Base-by-base conservation (phyloP, 2,888 invertebrate species). In the Rhimphoctona megacephalus region DNA sequence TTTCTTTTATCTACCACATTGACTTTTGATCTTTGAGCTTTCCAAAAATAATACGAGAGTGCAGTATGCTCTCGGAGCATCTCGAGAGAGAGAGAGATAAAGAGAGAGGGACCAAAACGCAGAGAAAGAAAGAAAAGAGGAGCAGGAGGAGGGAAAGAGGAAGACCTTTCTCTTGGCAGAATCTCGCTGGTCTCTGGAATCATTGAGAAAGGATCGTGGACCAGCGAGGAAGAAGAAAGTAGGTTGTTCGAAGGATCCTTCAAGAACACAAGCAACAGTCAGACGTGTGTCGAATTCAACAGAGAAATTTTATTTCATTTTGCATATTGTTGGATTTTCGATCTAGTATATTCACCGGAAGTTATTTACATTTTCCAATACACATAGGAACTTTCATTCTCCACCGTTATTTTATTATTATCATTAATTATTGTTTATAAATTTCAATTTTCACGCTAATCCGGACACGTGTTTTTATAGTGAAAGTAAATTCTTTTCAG, bases 81-180 rank as follows among this genome's bases (percentile, higher is more conserved):
- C 5, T 36, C 36, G 49, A 77, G 46, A 25, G 39, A 39, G 8
- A 72, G 70, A 72, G 43, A 39, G 30, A 64, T 33, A 70, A 11
- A 67, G 72, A 67, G 70, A 64, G 30, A 66, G 54, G 46, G 57
- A 54, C 11, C 72, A 54, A 67, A 73, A 67, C 30, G 25, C 17
- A 69, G 46, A 43, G 25, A 30, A 22, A 69, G 33, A 64, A 69
- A 70, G 57, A 57, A 54, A 61, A 49, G 30, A 30, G 30, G 30
- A 17, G 61, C 17, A 57, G 49, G 43, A 14, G 69, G 49, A 64
- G 76, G 64, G 54, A 52, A 49, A 72, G 77, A 82, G 43, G 74
- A 22, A 82, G 72, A 86, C 86, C 86, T 86, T 86, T 86, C 86
- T 86, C 86, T 84, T 57, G 25, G 86, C 83, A 64, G 81, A 86